phyloP scores from a whole-genome alignment of 2,113 vertebrate genomes.

The Colistium nudipinnis region DNA sequence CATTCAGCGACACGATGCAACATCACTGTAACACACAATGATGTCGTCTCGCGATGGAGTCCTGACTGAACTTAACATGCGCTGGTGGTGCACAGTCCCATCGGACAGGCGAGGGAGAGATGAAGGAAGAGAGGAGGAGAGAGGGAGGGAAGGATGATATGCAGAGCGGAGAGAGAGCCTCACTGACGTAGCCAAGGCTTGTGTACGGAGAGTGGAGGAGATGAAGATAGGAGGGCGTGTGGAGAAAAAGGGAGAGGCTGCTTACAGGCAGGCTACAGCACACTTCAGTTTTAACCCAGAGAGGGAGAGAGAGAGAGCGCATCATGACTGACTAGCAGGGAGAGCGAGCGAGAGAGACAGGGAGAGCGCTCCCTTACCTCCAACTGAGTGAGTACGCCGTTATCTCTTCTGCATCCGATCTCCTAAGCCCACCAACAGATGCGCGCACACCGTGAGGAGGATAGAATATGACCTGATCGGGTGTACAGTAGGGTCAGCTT shows the following conservation, averaged over 20 bases:
- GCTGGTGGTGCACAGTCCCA: conserved; percentile 29
- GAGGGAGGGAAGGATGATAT: conserved; percentile 59
- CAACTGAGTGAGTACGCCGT: conserved; percentile 80
- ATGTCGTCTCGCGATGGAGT: conserved; percentile 18
- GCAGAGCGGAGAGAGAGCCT: conserved; percentile 58
- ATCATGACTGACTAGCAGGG: conserved; percentile 80
- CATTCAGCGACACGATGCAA: too few relatives aligned
- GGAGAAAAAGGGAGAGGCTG: conserved; percentile 62
- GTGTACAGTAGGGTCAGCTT: conserved; percentile 1
- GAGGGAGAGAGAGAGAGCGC: conserved; percentile 76
- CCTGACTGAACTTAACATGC: conserved; percentile 50
- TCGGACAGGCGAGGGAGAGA: conserved; percentile 41
- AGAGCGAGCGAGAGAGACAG: conserved; percentile 60
- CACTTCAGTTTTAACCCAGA: conserved; percentile 77
- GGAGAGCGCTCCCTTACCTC: conserved; percentile 78
- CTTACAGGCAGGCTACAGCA: conserved; percentile 76
- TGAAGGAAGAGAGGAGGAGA: conserved; percentile 40
- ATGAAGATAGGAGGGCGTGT: conserved; percentile 53
- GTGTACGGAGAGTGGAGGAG: conserved; percentile 72
- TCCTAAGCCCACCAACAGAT: conserved; percentile 2
- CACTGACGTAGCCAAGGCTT: conserved; percentile 72
- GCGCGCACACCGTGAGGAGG: neutral
- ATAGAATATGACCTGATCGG: neutral
- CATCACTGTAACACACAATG: too few relatives aligned
- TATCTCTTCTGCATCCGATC: conserved; percentile 45